Evolutionary conservation across 2,797 vertebrate genomes (phyloP).

Genomic region (Perodicticus potto): DNA sequence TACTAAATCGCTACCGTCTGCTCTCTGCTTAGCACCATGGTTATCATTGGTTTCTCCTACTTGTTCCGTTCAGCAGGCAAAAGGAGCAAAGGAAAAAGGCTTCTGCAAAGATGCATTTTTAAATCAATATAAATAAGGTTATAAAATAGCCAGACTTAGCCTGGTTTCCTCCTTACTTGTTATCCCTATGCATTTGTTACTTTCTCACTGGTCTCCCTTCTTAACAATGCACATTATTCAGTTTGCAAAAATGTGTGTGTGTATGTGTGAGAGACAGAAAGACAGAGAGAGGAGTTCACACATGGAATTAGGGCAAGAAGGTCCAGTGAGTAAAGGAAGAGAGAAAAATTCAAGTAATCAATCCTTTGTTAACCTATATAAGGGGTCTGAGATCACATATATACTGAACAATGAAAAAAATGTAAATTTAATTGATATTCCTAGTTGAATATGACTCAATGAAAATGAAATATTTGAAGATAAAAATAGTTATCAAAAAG

Average conservation of each 20-base stretch:
- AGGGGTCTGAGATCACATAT: background rate
- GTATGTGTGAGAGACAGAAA: background rate
- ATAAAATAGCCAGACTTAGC: conserved; percentile 66
- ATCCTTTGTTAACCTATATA: background rate
- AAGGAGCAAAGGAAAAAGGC: conserved; percentile 55
- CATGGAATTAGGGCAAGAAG: background rate
- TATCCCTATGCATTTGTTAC: background rate
- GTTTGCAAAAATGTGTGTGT: background rate
- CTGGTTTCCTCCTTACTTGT: conserved; percentile 48
- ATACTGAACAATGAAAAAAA: background rate
- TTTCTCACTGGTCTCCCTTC: background rate
- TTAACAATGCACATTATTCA: conserved; percentile 19
- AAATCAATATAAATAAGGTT: conserved; percentile 75
- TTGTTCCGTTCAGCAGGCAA: conserved; percentile 78
- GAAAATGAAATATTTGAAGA: conserved; percentile 40
- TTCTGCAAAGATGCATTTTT: conserved; percentile 65
- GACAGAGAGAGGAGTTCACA: background rate
- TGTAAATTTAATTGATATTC: conserved; percentile 39
- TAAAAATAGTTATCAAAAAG: conserved; percentile 38
- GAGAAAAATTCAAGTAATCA: conserved; percentile 35
- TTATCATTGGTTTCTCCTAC: conserved; percentile 76
- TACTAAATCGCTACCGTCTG: conserved; percentile 81
- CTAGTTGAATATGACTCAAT: conserved; percentile 42
- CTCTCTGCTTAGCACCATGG: conserved; percentile 72
- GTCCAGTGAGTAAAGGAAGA: background rate